These are phyloP conservation scores for Lagopus muta DNA, from an alignment of 2,113 vertebrate species.

Conservation along the genomic window DNA sequence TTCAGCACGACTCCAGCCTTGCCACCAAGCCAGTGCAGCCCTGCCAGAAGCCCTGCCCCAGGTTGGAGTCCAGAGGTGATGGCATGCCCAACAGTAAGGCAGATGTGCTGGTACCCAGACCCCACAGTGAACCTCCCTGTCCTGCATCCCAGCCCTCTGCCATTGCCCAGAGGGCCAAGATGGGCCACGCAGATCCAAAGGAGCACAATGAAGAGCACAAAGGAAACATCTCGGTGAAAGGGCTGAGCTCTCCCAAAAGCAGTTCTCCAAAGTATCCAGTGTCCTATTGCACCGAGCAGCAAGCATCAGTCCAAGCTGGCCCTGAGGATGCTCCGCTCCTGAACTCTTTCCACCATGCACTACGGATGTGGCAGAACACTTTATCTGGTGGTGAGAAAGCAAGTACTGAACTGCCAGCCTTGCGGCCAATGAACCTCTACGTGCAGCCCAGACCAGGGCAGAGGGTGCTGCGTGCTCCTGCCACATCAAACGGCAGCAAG, in stretches of 20 bases:
- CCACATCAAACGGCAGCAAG: fast-evolving
- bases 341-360: slow-evolving; percentile 50
- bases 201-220: background rate
- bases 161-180: background rate
- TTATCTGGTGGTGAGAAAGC: background rate
- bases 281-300: background rate
- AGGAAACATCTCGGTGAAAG: fast-evolving
- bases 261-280: background rate
- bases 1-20: slow-evolving; percentile 58
- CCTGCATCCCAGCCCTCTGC: background rate
- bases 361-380: slow-evolving; percentile 72
- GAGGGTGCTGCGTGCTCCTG: fast-evolving
- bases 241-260: background rate
- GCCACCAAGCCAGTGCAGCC: background rate
- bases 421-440: background rate
- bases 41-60: background rate
- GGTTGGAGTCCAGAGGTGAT: fast-evolving
- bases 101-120: background rate
- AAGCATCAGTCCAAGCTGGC: background rate
- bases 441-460: background rate
- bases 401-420: background rate
- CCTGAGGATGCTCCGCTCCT: background rate
- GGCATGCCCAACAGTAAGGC: fast-evolving
- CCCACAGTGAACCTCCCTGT: background rate
- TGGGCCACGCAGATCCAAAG: fast-evolving